Evolutionary conservation across 2,888 invertebrate species (phyloP).

Genomic region (Panorpa germanica): DNA sequence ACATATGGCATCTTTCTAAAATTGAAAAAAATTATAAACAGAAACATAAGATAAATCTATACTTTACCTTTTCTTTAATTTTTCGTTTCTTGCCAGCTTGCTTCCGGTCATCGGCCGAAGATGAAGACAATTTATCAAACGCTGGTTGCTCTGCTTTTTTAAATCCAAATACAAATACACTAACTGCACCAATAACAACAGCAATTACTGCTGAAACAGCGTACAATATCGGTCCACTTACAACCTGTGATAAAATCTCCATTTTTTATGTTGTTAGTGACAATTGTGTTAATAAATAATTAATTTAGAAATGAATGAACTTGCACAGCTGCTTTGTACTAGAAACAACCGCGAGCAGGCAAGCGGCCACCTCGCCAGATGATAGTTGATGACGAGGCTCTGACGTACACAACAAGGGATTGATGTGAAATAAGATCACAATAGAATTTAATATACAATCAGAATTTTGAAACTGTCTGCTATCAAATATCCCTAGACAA

Average conservation of each 20-base stretch:
- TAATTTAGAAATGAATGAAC: too few species aligned
- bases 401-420: slow-evolving; percentile 44
- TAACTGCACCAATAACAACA: slow-evolving; percentile 49
- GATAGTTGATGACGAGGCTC: slow-evolving; percentile 54
- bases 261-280: slow-evolving; percentile 25
- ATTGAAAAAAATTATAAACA: slow-evolving; percentile 2
- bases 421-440: too few species aligned
- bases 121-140: slow-evolving; percentile 48
- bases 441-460: too few species aligned
- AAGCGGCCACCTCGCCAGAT: too few species aligned
- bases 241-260: slow-evolving; percentile 38
- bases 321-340: too few species aligned
- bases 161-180: slow-evolving; percentile 64
- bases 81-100: slow-evolving; percentile 46
- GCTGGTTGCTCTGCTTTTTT: slow-evolving; percentile 65
- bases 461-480: too few species aligned
- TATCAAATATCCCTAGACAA: too few species aligned
- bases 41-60: background rate
- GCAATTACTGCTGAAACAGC: slow-evolving; percentile 37
- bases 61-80: slow-evolving; percentile 46
- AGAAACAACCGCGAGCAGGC: too few species aligned
- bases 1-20: slow-evolving; percentile 11
- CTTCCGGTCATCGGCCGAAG: slow-evolving; percentile 45
- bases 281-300: too few species aligned
- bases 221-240: slow-evolving; percentile 33